phyloP scores from a whole-genome alignment of 2,797 vertebrate genomes.

The Ataeniobius toweri region DNA sequence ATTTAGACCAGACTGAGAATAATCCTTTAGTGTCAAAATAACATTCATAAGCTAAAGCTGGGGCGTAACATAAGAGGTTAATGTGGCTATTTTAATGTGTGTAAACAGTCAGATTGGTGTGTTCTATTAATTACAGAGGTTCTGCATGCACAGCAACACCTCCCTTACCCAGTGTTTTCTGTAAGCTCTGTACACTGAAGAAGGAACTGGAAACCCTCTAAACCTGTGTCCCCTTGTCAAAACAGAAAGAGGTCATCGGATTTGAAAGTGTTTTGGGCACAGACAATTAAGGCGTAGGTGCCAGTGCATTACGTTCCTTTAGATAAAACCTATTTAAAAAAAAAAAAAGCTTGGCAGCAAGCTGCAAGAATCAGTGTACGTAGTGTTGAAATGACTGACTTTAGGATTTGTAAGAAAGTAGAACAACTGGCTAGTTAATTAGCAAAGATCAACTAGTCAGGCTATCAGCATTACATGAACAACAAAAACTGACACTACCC shows the following conservation, averaged over 20 bases:
- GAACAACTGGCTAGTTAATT: background rate
- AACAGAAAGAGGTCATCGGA: background rate
- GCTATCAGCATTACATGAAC: background rate
- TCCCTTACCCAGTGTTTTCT: background rate
- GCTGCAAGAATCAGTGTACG: background rate
- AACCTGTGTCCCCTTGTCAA: background rate
- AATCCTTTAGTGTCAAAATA: background rate
- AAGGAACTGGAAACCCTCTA: background rate
- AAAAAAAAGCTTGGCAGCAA: background rate
- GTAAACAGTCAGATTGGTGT: background rate
- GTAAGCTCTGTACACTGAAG: background rate
- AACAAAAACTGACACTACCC: background rate
- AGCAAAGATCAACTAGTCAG: background rate
- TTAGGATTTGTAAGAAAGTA: background rate
- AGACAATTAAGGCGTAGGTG: background rate
- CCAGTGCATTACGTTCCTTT: background rate
- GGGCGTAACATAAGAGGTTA: background rate
- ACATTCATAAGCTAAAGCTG: background rate
- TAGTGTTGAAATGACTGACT: background rate
- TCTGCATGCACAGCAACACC: background rate
- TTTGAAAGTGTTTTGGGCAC: background rate
- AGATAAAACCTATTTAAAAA: background rate
- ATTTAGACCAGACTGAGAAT: background rate
- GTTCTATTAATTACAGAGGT: background rate
- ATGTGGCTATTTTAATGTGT: background rate